phyloP scores from a whole-genome alignment of 2,888 invertebrate species.

The Dasysyrphus albostriatus region DNA sequence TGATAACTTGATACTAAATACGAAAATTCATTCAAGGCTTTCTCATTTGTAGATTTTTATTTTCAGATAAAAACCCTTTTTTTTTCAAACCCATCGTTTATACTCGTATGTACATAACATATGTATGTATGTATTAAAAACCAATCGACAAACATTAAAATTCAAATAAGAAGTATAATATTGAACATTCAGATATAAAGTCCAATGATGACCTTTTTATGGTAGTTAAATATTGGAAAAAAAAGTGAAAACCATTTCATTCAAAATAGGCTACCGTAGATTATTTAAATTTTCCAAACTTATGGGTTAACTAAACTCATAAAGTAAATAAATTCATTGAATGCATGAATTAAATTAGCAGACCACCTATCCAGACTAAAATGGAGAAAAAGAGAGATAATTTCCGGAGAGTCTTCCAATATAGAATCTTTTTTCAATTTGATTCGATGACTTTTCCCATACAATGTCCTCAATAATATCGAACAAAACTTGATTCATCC shows the following conservation, averaged over 20 bases:
- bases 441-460: neutral
- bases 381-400: neutral
- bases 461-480: constrained; percentile 23
- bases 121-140: no score
- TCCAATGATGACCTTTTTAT: constrained; percentile 25
- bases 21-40: no score
- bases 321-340: neutral
- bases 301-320: constrained; percentile 14
- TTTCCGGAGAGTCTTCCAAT: neutral
- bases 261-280: constrained; percentile 19
- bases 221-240: neutral
- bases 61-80: no score
- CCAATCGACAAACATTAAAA: no score
- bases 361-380: constrained; percentile 2
- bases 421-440: neutral
- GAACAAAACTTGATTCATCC: constrained; percentile 54
- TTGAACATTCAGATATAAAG: neutral
- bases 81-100: no score
- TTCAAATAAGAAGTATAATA: no score
- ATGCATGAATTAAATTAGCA: neutral
- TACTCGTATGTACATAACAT: no score
- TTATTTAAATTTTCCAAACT: constrained; percentile 46
- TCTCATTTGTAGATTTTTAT: no score
- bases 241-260: constrained; percentile 9
- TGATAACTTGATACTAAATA: no score